phyloP scores from a whole-genome alignment of 2,888 invertebrate species.

The Apomyelois bistriatella region DNA sequence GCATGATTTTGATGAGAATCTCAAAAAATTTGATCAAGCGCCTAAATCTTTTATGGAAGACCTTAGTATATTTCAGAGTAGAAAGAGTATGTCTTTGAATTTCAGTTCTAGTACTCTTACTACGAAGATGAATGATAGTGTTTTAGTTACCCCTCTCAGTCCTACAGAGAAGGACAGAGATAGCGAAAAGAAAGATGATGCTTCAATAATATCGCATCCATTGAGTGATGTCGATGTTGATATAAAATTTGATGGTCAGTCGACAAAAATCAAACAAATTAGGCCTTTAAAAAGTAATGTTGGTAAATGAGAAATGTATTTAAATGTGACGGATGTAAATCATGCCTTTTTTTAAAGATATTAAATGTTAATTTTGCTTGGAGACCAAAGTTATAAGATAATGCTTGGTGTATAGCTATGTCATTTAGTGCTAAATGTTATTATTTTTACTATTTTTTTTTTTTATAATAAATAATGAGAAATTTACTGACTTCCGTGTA shows the following conservation, averaged over 20 bases:
- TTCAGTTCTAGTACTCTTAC: slow-evolving; percentile 42
- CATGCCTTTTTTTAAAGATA: not conserved
- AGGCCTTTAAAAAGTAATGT: slow-evolving; percentile 61
- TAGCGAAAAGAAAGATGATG: slow-evolving; percentile 59
- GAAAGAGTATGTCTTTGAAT: slow-evolving; percentile 62
- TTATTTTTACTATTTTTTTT: no score
- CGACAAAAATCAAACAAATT: slow-evolving; percentile 88
- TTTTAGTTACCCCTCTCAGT: slow-evolving; percentile 82
- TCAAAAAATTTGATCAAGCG: slow-evolving; percentile 53
- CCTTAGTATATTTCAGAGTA: slow-evolving; percentile 51
- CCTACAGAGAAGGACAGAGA: slow-evolving; percentile 72
- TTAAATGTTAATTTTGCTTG: not conserved
- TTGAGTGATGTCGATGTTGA: slow-evolving; percentile 89
- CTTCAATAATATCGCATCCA: slow-evolving; percentile 82
- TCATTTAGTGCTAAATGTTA: no score
- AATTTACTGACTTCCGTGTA: no score
- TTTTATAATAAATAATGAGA: no score
- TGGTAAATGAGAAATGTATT: not conserved
- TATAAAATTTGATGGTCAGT: slow-evolving; percentile 88
- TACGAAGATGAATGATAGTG: slow-evolving; percentile 78
- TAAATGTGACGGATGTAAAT: not conserved
- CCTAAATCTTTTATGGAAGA: slow-evolving; percentile 54
- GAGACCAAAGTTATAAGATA: not conserved
- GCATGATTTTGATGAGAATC: slow-evolving; percentile 68
- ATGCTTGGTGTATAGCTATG: no score